Base-by-base conservation (phyloP, 2,113 vertebrate species). In the Ciconia boyciana region DNA sequence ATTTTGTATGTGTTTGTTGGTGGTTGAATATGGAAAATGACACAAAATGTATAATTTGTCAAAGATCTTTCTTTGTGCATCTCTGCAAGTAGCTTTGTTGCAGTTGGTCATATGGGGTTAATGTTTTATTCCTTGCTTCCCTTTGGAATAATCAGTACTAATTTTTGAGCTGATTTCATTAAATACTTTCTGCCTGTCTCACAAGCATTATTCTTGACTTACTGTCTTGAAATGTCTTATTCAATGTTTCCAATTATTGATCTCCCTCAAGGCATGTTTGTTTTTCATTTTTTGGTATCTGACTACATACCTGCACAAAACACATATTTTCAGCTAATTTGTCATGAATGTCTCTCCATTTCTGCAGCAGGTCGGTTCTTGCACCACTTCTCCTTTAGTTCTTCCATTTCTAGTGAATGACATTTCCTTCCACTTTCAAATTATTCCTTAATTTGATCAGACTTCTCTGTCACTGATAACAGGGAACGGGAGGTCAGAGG, bases 151-250 rank as follows among this genome's bases (percentile, higher is more conserved):
- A 43, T 41, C 10, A 36, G 36, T 58, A 7, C 6, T 65, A 60
- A 19, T 24, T 57, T 72, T 91, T 61, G 2, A 62, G 11, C 2
- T 57, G 17, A 44, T 62, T 44, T 87, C 1, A 26, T 52, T 0
- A 77, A 80, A 26, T 52, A 31, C 5, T 52, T 86, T 81, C 24
- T 57, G 9, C 1, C 34, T 49, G 10, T 54, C 25, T 72, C 16
- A 52, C 12, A 83, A 68, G 12, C 26, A 36, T 41, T 64, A 13
- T 64, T 90, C 29, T 64, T 76, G 6, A 32, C 7, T 66, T 79
- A 26, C 14, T 57, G 13, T 48, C 65, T 77, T 16, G 1, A 43
- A 55, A 44, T 0, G 0, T 18, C 34, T n/a, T 9, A 60, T 55
- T 80, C 8, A 2, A 52, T 60, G 16, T 18, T 87, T 91, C 36